Evolutionary conservation across 64 coral and sea anemone species (phyloP), one percentile per base, ranked within the genome.

Genomic region (Stichodactyla helianthus): DNA sequence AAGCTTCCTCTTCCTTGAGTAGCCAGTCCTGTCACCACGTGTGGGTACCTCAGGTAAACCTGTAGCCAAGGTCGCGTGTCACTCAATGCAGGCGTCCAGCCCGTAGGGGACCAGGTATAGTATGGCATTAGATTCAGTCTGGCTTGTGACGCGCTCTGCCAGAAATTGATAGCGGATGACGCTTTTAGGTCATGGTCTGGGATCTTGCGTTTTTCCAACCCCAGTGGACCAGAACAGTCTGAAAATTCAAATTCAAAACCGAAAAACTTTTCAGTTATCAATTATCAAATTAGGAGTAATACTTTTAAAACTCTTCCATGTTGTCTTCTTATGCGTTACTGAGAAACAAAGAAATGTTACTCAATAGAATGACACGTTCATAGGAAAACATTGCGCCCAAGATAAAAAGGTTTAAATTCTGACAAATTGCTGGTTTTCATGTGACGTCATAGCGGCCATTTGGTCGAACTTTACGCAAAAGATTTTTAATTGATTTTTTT

Each of bases 1-100:
- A 55, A 10, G 65, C 92, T 85, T 2, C 82, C 88, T 20, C 76
- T 87, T 28, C 92, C 92, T 86, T 93, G 92, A 53, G 91, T 93
- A 35, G 82, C 87, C 25, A 93, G 57, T 2, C 87, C 82, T 26
- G 87, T 89, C 27, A 93, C 31, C 28, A 50, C 56, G 16, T 54
- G 68, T n/a, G 55, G 52, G 50, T 51, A 11, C 74, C 15, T 25
- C 3, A 85, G 89, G 22, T 84, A 85, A 6, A 90, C 20, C 28
- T 90, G 59, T 15, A 90, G 61, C 89, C 89, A 90, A 27, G 84
- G 89, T 2, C 85, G 84, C 4, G 11, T 14, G 82, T 90, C 71
- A 23, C 70, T 77, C 8, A 22, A 54, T 31, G 27, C 82, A 12
- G 89, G 57, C 23, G 89, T 84, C 89, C 89, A 90, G 20, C 89